These are phyloP conservation scores for Choreutis nemorana DNA, from an alignment of 2,888 invertebrate species.

Conservation along the genomic window DNA sequence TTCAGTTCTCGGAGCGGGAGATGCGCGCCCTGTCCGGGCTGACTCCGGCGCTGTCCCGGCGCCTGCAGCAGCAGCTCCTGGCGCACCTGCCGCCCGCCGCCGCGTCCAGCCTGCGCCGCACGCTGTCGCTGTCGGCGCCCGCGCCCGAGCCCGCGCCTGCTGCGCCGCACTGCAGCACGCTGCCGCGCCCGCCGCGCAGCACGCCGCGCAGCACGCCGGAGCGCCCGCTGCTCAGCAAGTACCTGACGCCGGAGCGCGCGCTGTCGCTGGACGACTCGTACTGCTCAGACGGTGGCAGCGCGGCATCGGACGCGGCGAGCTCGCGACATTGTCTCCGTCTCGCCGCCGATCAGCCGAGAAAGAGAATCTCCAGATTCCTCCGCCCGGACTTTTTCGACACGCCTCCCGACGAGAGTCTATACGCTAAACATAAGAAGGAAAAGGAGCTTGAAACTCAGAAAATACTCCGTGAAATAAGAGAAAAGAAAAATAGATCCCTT, in stretches of 20 bases:
- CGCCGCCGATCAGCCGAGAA: conserved; percentile 49
- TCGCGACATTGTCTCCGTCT: conserved; percentile 34
- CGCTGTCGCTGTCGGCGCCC: conserved; percentile 62
- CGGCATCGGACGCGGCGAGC: conserved; percentile 29
- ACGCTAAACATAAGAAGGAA: conserved; percentile 68
- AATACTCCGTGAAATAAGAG: conserved; percentile 72
- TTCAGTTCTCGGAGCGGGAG: conserved; percentile 75
- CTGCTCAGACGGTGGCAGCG: conserved; percentile 33
- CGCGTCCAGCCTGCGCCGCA: conserved; percentile 71
- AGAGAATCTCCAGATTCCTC: conserved; percentile 76
- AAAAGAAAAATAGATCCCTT: conserved; percentile 59
- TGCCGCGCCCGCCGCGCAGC: conserved; percentile 8
- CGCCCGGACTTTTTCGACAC: conserved; percentile 81
- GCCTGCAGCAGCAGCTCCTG: conserved; percentile 74
- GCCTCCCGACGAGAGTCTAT: conserved; percentile 71
- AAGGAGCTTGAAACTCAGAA: conserved; percentile 75
- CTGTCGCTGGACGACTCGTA: conserved; percentile 35
- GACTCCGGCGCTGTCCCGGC: conserved; percentile 75
- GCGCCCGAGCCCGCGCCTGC: conserved; percentile 9
- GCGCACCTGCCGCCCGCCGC: conserved; percentile 76
- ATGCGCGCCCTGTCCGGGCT: conserved; percentile 73
- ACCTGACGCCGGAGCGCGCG: conserved; percentile 53
- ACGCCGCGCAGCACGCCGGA: conserved; percentile 44
- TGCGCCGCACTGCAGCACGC: conserved; percentile 13
- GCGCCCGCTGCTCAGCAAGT: conserved; percentile 64